Conservation (phyloP, 1,140 invertebrate genomes). For the Muscidifurax raptorellus region DNA sequence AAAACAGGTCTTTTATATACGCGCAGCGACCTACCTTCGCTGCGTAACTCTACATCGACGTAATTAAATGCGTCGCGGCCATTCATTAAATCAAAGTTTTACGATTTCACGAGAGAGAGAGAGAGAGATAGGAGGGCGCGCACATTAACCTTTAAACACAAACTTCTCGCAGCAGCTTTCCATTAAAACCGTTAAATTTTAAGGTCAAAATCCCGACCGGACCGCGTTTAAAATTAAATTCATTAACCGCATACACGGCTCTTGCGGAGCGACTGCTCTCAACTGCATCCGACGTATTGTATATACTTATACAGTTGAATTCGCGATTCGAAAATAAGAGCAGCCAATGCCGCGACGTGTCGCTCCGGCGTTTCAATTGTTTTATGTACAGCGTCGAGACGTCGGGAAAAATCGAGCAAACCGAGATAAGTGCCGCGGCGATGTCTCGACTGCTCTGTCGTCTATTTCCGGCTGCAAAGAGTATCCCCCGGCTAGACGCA, state of each 20-base stretch:
- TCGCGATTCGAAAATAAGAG: not conserved
- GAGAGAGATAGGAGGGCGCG: not conserved
- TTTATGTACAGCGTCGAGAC: not conserved
- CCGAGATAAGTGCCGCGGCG: conserved; percentile 1
- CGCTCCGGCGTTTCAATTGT: not conserved
- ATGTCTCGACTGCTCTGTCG: not conserved
- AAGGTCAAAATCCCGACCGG: not conserved
- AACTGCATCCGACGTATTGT: too few species aligned
- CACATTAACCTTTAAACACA: not conserved
- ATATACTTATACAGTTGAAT: not conserved
- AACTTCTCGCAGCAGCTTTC: not conserved
- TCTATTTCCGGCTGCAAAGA: conserved; percentile 41
- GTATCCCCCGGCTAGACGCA: conserved; percentile 11
- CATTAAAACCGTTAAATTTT: not conserved
- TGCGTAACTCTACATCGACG: conserved; percentile 5
- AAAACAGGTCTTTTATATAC: not conserved
- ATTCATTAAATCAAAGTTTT: conserved; percentile 23
- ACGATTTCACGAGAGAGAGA: not conserved
- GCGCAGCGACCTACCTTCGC: not conserved
- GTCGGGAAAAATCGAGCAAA: conserved; percentile 6
- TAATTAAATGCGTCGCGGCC: not conserved
- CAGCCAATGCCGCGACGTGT: not conserved
- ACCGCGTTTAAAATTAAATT: conserved; percentile 9
- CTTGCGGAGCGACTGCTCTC: not conserved
- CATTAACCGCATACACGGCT: not conserved